These are phyloP conservation scores for Mycetomoellerius zeteki DNA, from an alignment of 1,140 invertebrate genomes.

Conservation along the genomic window DNA sequence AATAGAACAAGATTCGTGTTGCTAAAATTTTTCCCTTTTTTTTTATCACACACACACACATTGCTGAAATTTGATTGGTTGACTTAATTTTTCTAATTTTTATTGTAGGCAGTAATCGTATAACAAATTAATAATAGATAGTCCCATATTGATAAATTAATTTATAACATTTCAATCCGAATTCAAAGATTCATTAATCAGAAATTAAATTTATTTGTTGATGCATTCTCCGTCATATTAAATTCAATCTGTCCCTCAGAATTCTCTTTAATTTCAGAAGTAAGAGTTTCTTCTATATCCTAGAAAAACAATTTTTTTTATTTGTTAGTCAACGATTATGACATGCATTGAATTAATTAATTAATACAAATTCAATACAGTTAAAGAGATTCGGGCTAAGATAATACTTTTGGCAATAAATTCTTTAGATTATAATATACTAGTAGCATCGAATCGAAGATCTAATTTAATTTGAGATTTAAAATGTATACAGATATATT, in stretches of 20 bases:
- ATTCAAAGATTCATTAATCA: constrained; percentile 51
- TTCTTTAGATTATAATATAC: no score
- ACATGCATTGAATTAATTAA: not conserved
- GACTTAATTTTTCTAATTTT: constrained; percentile 1
- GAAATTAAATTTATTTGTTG: constrained; percentile 62
- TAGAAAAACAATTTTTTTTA: constrained; percentile 43
- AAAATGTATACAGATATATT: no score
- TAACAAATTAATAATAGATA: constrained; percentile 14
- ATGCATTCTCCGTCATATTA: constrained; percentile 69
- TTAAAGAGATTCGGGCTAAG: no score
- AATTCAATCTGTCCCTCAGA: constrained; percentile 79
- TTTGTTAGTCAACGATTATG: not conserved
- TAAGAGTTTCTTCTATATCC: constrained; percentile 74
- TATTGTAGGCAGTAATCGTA: not conserved
- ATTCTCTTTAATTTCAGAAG: constrained; percentile 54
- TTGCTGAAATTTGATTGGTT: not conserved
- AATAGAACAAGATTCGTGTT: not conserved
- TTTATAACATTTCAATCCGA: constrained; percentile 14
- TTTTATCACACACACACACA: not conserved
- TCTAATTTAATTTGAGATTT: no score
- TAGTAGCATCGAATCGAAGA: no score
- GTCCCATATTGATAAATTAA: not conserved
- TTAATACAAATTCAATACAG: not conserved
- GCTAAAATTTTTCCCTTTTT: not conserved
- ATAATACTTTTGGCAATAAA: no score